Conservation (phyloP, 2,113 vertebrate species). For the Copsychus sechellarum region DNA sequence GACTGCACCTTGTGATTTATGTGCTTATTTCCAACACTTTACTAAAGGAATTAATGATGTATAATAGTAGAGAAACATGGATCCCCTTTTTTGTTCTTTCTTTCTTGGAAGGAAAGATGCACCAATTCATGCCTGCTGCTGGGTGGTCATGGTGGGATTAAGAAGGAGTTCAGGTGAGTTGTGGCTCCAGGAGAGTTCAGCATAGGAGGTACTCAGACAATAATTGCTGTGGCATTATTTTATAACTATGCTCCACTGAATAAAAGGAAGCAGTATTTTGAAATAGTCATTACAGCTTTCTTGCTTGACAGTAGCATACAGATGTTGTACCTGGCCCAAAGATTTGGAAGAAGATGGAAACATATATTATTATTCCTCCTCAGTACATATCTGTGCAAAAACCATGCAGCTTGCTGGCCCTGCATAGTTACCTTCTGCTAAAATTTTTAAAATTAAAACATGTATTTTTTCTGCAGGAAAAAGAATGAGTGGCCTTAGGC, state of each 20-base stretch:
- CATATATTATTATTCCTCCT: not conserved
- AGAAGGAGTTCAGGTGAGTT: not conserved
- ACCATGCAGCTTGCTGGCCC: not conserved
- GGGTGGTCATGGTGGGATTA: not conserved
- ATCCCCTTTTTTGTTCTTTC: not conserved
- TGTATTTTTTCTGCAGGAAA: not conserved
- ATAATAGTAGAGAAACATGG: not conserved
- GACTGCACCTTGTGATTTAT: not conserved
- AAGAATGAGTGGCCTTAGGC: not conserved
- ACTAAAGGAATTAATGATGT: not conserved
- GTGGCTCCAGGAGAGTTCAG: not conserved
- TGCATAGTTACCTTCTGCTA: not conserved
- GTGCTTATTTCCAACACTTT: not conserved
- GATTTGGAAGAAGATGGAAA: not conserved
- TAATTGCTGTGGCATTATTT: not conserved
- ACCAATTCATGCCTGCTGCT: not conserved
- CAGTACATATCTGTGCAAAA: not conserved
- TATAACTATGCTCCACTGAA: not conserved
- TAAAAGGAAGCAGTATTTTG: not conserved
- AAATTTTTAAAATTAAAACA: not conserved
- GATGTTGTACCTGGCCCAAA: not conserved
- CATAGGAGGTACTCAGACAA: not conserved
- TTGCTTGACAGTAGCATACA: rapidly evolving
- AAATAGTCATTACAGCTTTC: not conserved
- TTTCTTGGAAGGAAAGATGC: not conserved